A percentile compares a stretch with the other conserved stretches of the same genome.
Conservation (phyloP, 2,113 vertebrate species). For the Pelmatolapia mariae region DNA sequence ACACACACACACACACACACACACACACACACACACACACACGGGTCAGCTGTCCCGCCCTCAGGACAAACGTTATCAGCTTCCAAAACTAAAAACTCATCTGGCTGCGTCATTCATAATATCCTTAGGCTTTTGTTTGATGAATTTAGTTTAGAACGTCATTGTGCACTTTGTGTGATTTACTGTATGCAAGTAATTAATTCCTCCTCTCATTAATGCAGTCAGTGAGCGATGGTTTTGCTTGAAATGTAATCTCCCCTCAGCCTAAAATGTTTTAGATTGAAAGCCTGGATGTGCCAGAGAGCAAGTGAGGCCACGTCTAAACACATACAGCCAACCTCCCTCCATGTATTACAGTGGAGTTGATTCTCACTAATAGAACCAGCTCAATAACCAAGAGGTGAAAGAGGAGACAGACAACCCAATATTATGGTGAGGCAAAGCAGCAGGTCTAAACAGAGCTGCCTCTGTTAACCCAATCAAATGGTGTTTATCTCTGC, state of each 20-base stretch:
- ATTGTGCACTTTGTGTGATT: not conserved
- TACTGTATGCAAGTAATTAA: not conserved
- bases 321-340: not conserved
- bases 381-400: slow-evolving; percentile 24
- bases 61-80: not conserved
- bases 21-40: not conserved
- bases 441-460: slow-evolving; percentile 38
- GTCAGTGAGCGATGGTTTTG: not conserved
- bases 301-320: not conserved
- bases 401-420: slow-evolving; percentile 30
- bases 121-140: not conserved
- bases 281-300: not conserved
- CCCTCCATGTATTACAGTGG: not conserved
- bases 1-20: not conserved
- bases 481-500: slow-evolving; percentile 50
- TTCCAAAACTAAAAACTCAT: not conserved
- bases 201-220: not conserved
- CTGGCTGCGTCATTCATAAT: not conserved
- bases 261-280: not conserved
- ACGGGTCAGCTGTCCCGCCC: not conserved
- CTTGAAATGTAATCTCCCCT: not conserved
- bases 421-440: slow-evolving; percentile 7
- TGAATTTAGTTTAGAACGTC: not conserved
- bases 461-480: slow-evolving; percentile 50
- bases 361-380: slow-evolving; percentile 14